Conservation (phyloP, 2,797 vertebrate species). For the Macrochelys suwanniensis region DNA sequence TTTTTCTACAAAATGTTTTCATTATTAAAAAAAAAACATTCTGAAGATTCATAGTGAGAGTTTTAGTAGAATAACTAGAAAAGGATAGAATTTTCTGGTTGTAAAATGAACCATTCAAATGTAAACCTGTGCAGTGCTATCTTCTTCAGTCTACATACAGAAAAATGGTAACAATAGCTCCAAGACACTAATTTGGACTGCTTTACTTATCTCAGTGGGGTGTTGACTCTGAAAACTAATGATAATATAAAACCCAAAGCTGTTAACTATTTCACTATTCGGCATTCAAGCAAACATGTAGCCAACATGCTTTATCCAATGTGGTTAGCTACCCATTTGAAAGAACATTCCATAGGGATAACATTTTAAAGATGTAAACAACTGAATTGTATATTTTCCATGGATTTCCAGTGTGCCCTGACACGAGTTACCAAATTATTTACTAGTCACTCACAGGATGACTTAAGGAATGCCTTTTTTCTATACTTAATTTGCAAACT, state of each 20-base stretch:
- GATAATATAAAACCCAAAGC: not conserved
- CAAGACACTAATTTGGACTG: not conserved
- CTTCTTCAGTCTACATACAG: not conserved
- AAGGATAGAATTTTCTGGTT: not conserved
- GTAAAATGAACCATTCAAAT: not conserved
- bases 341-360: not conserved
- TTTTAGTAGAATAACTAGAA: not conserved
- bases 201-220: not conserved
- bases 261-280: not conserved
- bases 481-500: not conserved
- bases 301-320: not conserved
- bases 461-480: constrained; percentile 9
- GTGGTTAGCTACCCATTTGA: not conserved
- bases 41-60: not conserved
- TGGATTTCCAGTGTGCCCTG: not conserved
- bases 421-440: not conserved
- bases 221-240: not conserved
- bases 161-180: not conserved
- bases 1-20: not conserved
- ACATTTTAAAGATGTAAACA: not conserved
- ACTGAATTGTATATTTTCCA: not conserved
- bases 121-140: not conserved
- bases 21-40: not conserved
- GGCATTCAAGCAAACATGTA: not conserved
- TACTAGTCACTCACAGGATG: not conserved